These are phyloP conservation scores for Bombus pascuorum DNA, from an alignment of 1,140 invertebrate genomes.

Conservation along the genomic window DNA sequence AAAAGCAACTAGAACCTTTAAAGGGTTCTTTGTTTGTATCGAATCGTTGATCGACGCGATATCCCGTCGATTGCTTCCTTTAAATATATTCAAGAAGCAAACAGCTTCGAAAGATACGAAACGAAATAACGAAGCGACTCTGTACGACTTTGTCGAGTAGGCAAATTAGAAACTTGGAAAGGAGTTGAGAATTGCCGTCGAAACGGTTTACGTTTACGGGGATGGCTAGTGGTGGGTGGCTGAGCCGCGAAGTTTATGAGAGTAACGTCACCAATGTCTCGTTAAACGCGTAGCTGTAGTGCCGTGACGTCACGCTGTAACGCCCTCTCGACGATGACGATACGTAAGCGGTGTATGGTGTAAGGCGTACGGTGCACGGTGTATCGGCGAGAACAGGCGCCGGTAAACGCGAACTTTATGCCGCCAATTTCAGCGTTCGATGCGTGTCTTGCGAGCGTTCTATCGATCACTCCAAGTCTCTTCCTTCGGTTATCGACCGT, in stretches of 20 bases:
- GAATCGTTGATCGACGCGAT: no score
- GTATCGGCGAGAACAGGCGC: conserved; percentile 15
- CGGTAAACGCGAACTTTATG: conserved; percentile 53
- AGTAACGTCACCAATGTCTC: conserved; percentile 54
- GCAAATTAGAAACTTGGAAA: conserved; percentile 38
- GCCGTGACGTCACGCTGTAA: conserved; percentile 54
- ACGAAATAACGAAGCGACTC: neutral
- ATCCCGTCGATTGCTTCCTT: no score
- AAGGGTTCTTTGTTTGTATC: no score
- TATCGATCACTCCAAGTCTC: conserved; percentile 9
- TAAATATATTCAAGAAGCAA: neutral
- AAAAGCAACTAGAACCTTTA: no score
- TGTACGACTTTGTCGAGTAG: neutral
- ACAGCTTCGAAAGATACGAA: no score
- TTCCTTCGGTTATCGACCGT: conserved; percentile 6
- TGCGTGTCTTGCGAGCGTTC: conserved; percentile 36
- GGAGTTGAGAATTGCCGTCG: conserved; percentile 3
- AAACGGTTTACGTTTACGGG: conserved; percentile 27
- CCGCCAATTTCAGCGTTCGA: conserved; percentile 52
- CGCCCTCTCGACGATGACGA: conserved; percentile 25
- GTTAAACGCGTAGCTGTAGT: conserved; percentile 46
- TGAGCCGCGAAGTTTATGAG: conserved; percentile 47
- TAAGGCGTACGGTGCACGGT: conserved; percentile 6
- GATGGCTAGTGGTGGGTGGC: neutral
- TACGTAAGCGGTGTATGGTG: conserved; percentile 34